These are phyloP conservation scores for Loripinus fragilis DNA, from an alignment of 2,888 invertebrate genomes.

Conservation along the genomic window DNA sequence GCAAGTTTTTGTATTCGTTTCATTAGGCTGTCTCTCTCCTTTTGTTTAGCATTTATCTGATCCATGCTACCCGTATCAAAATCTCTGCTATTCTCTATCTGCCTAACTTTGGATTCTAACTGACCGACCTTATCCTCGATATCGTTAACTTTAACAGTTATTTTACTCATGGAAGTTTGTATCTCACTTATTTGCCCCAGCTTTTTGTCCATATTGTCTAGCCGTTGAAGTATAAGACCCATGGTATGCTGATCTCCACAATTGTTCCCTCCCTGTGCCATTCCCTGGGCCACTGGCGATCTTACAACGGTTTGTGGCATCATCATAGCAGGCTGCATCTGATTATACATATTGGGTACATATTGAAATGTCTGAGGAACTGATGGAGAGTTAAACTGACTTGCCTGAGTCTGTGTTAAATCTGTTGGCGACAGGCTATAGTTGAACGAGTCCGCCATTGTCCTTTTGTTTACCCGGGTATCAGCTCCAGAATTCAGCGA, in stretches of 20 bases:
- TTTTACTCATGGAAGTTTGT: not conserved
- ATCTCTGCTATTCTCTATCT: constrained; percentile 7
- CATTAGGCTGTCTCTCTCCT: not conserved
- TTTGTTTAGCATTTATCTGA: constrained; percentile 10
- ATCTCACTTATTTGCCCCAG: constrained; percentile 7
- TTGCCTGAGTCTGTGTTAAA: not conserved
- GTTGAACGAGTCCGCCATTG: not conserved
- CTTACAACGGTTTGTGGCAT: not conserved
- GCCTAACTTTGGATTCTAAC: not conserved
- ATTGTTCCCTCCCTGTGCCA: not conserved
- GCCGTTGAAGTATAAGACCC: constrained; percentile 4
- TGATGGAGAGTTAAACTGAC: not conserved
- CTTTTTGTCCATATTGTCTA: constrained; percentile 20
- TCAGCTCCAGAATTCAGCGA: not conserved
- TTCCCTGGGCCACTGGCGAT: not conserved
- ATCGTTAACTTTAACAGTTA: constrained; percentile 3
- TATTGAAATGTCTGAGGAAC: not conserved
- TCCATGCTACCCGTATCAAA: constrained; percentile 1
- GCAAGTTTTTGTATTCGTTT: not conserved
- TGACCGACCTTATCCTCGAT: not conserved
- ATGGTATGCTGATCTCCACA: not conserved
- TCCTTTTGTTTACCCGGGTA: constrained; percentile 1
- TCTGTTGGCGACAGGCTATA: not conserved
- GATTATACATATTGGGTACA: not conserved
- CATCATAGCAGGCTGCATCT: not conserved